These are phyloP conservation scores for Drosophila prosaltans DNA, from an alignment of 1,140 invertebrate species.

Conservation along the genomic window DNA sequence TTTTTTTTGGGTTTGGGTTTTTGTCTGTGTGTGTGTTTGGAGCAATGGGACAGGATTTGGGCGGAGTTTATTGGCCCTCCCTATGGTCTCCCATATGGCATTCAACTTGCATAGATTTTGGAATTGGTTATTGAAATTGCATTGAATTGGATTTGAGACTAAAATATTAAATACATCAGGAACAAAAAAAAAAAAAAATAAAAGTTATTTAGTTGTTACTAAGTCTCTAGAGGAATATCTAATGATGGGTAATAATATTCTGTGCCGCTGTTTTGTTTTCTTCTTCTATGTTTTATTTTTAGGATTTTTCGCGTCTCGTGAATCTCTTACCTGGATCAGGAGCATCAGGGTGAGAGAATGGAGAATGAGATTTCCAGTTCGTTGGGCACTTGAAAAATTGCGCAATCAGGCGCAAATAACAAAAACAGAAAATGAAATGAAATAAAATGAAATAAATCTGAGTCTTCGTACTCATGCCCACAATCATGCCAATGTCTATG, in stretches of 20 bases:
- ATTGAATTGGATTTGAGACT: conserved; percentile 77
- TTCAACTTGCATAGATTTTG: conserved; percentile 68
- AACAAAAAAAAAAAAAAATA: conserved; percentile 18
- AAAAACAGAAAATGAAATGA: conserved; percentile 57
- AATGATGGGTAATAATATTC: background rate
- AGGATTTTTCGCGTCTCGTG: background rate
- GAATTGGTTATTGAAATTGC: conserved; percentile 78
- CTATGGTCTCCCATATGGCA: conserved; percentile 32
- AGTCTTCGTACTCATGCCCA: too few species aligned
- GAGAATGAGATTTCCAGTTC: conserved; percentile 51
- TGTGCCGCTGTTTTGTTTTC: background rate
- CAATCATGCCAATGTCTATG: too few species aligned
- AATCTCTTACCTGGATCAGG: conserved; percentile 9
- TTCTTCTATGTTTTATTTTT: background rate
- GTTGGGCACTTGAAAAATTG: conserved; percentile 60
- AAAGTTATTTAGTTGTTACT: background rate
- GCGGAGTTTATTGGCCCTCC: background rate
- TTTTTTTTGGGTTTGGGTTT: conserved; percentile 7
- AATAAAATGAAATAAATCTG: conserved; percentile 48
- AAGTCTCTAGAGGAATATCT: background rate
- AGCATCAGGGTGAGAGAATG: background rate
- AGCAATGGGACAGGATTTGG: background rate
- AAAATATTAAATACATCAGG: conserved; percentile 74
- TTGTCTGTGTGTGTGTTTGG: background rate
- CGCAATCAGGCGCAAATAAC: conserved; percentile 76